A percentile compares a stretch with the other conserved stretches of the same genome.
These are phyloP conservation scores for Leptura quadrifasciata DNA, from an alignment of 2,888 invertebrate species.

Conservation along the genomic window DNA sequence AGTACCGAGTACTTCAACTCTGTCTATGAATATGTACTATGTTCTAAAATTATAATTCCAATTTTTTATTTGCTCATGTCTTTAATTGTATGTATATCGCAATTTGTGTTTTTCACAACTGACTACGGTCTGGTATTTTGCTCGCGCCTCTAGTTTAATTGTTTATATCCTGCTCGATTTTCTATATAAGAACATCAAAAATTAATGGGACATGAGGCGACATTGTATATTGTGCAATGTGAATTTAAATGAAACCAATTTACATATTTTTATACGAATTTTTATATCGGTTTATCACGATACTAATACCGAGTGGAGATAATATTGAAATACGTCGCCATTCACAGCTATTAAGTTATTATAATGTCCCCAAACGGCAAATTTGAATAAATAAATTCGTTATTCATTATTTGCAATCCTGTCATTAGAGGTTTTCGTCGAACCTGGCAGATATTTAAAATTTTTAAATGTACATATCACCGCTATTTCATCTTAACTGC, in stretches of 20 bases:
- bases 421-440: constrained; percentile 14
- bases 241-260: constrained; percentile 38
- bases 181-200: neutral
- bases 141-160: neutral
- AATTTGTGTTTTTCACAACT: constrained; percentile 5
- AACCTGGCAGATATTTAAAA: constrained; percentile 8
- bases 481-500: constrained; percentile 34
- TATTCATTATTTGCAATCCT: constrained; percentile 14
- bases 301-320: constrained; percentile 9
- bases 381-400: constrained; percentile 29
- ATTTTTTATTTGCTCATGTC: no score
- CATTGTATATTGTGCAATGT: neutral
- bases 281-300: constrained; percentile 23
- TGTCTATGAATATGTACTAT: no score
- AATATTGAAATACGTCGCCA: constrained; percentile 35
- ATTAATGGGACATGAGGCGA: neutral
- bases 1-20: no score
- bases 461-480: neutral
- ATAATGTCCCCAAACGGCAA: constrained; percentile 7
- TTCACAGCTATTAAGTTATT: constrained; percentile 29
- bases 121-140: neutral
- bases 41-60: no score
- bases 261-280: constrained; percentile 40
- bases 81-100: no score
- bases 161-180: neutral